Percentiles rank a stretch among this genome's conserved stretches.
These are phyloP conservation scores for Formicarius rufipectus DNA, from an alignment of 2,113 vertebrate species.

Conservation along the genomic window DNA sequence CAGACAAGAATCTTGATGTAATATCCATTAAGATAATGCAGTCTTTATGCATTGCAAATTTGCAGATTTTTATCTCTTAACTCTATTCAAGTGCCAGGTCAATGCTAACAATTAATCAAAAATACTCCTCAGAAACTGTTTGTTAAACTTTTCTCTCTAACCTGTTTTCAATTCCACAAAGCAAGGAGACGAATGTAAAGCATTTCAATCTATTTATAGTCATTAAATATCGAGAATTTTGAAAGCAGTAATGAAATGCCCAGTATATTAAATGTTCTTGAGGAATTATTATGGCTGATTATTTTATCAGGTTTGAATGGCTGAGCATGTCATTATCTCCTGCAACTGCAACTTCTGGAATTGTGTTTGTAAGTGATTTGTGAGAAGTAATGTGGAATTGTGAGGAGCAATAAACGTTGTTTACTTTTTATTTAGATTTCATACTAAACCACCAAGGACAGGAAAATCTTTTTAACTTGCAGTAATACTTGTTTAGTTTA, in stretches of 20 bases:
- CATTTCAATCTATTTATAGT: constrained; percentile 35
- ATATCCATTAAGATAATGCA: neutral
- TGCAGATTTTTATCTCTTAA: neutral
- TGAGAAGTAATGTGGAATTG: constrained; percentile 23
- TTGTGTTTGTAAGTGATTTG: constrained; percentile 21
- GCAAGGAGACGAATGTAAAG: neutral
- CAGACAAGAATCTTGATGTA: neutral
- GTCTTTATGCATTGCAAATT: neutral
- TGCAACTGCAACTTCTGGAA: neutral
- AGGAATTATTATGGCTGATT: constrained; percentile 46
- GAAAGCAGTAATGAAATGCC: constrained; percentile 46
- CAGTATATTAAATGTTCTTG: constrained; percentile 51
- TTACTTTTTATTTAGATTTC: constrained; percentile 55
- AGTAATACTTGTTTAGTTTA: neutral
- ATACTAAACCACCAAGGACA: neutral
- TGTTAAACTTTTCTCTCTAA: constrained; percentile 47
- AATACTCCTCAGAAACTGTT: constrained; percentile 14
- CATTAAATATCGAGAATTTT: constrained; percentile 50
- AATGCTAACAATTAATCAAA: neutral
- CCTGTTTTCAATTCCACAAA: constrained; percentile 11
- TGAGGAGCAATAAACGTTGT: neutral
- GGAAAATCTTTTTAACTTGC: neutral
- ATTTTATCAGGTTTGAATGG: constrained; percentile 5
- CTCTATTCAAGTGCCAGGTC: neutral
- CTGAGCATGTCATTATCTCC: neutral